Evolutionary conservation across 2,888 invertebrate species (phyloP), one percentile per base, ranked within the genome.

Genomic region (Frankliniella fusca): DNA sequence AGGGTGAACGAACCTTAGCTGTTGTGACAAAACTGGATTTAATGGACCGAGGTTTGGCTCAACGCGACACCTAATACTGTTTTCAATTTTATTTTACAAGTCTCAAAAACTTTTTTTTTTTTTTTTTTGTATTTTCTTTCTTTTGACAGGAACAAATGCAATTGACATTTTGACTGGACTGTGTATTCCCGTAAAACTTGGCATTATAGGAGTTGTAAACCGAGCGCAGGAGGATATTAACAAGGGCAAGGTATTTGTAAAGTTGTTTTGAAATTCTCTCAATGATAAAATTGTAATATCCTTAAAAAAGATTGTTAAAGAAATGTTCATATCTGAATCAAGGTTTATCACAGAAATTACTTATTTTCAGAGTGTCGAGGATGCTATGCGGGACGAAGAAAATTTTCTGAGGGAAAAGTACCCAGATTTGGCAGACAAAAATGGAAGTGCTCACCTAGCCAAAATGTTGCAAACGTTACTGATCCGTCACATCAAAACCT

Each of bases 171-270:
- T 92, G 65, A 90, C 90, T 87, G 92, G 92, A 8, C 87, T 90
- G 83, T 89, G 92, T 80, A 91, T 93, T 83, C 91, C 92, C 12
- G 91, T 92, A 48, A 92, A 92, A 86, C 87, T 93, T 79, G 92
- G 92, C 80, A 92, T 92, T 83, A 90, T 92, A 84, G 92, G 92
- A 79, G 91, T 93, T 5, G 91, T 92, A 5, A 92, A 92, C 86
- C 86, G 92, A 83, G 91, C 91, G 83, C 92, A 92, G 85, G 89
- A 90, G 82, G 91, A 91, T 85, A 91, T 90, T 81, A 88, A 89
- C 80, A 87, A 88, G 81, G 88, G 87, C 81, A 91, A 84, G 38
- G 38, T 38, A 38, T 38, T n/a, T n/a, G n/a, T n/a, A n/a, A n/a
- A n/a, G n/a, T n/a, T n/a, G n/a, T n/a, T n/a, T n/a, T n/a, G n/a